Evolutionary conservation across 2,888 invertebrate genomes (phyloP), one percentile per base, ranked within the genome.

Genomic region (Ophion costatus): DNA sequence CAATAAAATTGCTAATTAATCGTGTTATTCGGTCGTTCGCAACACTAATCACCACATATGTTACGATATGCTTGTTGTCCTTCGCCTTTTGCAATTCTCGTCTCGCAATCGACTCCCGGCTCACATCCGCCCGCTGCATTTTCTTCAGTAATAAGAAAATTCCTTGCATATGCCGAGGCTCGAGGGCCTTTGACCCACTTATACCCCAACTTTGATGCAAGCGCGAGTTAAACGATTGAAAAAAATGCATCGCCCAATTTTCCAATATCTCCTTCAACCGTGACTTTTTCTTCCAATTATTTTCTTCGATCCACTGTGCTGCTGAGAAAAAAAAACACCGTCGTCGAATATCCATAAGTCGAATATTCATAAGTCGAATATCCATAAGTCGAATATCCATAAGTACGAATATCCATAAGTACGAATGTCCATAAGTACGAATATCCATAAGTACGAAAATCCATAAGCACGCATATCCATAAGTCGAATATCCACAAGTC

Each of bases 61-160:
- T n/a, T 64, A n/a, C 17, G 20, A 17, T 17, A 2, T 10, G n/a
- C 38, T 10, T 38, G 20, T 38, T 66, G 66, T 66, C 38, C 66
- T 66, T 66, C 66, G 38, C 20, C 66, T 66, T 66, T 66, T 66
- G 20, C 9, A n/a, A 38, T 66, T 38, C 66, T n/a, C 10, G 2
- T 33, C 29, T n/a, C 6, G n/a, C 20, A n/a, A 33, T 38, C 38
- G 1, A n/a, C 38, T 66, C 38, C n/a, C 38, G 11, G 10, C n/a
- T 38, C 66, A 29, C 29, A 10, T 64, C 38, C 38, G 20, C 29
- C 38, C 6, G 66, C 66, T 66, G 66, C 42, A 45, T 22, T 67
- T 42, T 45, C 42, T 45, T 10, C 11, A 69, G 6, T 17, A 69
- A 51, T 45, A 22, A 69, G 1, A 69, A 45, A 69, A 69, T 22